Evolutionary conservation across 2,888 invertebrate genomes (phyloP).

Genomic region (Esperia sulphurella): DNA sequence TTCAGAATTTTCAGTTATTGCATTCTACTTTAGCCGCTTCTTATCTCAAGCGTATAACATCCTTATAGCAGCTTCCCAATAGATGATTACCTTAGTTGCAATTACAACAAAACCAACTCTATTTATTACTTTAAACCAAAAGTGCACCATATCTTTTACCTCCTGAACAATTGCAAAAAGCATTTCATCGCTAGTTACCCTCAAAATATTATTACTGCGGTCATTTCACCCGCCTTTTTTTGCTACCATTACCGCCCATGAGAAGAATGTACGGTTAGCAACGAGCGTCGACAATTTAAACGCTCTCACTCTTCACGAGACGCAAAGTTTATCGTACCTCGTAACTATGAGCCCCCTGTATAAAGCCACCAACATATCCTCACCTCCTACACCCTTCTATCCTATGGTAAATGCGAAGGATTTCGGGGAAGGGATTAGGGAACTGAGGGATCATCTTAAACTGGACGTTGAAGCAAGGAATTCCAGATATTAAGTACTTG

Average conservation of each 20-base stretch:
- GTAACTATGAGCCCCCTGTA: conserved; percentile 60
- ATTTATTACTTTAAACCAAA: too few relatives aligned
- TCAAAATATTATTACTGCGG: conserved; percentile 6
- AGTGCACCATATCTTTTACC: neutral
- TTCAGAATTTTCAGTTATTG: too few relatives aligned
- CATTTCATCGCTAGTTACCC: conserved; percentile 1
- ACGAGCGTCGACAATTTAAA: conserved; percentile 71
- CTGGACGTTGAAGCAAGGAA: conserved; percentile 54
- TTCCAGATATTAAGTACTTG: conserved; percentile 70
- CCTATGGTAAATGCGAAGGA: conserved; percentile 11
- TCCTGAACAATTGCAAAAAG: neutral
- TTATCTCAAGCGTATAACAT: too few relatives aligned
- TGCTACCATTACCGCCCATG: conserved; percentile 47
- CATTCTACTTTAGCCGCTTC: too few relatives aligned
- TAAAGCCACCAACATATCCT: conserved; percentile 40
- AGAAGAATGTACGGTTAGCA: conserved; percentile 70
- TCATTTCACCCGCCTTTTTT: conserved; percentile 17
- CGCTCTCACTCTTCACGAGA: conserved; percentile 67
- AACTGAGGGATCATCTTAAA: conserved; percentile 24
- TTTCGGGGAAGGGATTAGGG: conserved; percentile 8
- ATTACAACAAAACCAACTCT: too few relatives aligned
- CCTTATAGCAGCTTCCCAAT: too few relatives aligned
- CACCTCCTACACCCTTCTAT: conserved; percentile 22
- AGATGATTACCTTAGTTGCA: too few relatives aligned
- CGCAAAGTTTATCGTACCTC: conserved; percentile 71